Conservation (phyloP, 2,113 vertebrate species). For the Entosphenus tridentatus region DNA sequence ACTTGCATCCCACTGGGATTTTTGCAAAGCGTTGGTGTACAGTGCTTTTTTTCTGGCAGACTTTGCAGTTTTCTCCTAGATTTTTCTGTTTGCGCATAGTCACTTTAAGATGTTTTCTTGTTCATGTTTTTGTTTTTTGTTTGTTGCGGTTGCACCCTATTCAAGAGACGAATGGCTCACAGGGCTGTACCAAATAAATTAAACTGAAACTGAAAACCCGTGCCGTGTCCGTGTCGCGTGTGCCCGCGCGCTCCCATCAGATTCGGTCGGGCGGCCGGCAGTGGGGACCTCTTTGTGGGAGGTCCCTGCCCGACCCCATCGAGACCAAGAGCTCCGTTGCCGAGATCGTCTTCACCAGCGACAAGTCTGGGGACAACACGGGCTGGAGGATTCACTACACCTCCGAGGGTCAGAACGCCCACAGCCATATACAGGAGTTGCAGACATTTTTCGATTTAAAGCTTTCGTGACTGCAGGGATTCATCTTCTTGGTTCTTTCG, state of each 20-base stretch:
- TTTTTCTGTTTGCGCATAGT: no score
- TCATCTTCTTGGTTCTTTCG: no score
- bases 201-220: not conserved
- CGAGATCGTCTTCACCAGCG: constrained; percentile 51
- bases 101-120: no score
- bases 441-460: no score
- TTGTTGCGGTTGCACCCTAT: no score
- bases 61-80: no score
- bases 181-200: not conserved
- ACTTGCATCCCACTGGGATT: no score
- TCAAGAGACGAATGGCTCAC: not conserved
- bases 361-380: constrained; percentile 59
- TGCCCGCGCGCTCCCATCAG: constrained; percentile 18
- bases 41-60: no score
- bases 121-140: no score
- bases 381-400: constrained; percentile 62
- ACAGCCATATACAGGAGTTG: no score
- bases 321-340: constrained; percentile 32
- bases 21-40: no score
- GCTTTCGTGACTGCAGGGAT: no score
- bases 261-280: constrained; percentile 31
- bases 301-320: constrained; percentile 38
- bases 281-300: constrained; percentile 61
- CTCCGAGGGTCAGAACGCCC: constrained; percentile 25
- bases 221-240: not conserved